Evolutionary conservation across 1,140 invertebrate genomes (phyloP).

Genomic region (Procambarus virginalis): DNA sequence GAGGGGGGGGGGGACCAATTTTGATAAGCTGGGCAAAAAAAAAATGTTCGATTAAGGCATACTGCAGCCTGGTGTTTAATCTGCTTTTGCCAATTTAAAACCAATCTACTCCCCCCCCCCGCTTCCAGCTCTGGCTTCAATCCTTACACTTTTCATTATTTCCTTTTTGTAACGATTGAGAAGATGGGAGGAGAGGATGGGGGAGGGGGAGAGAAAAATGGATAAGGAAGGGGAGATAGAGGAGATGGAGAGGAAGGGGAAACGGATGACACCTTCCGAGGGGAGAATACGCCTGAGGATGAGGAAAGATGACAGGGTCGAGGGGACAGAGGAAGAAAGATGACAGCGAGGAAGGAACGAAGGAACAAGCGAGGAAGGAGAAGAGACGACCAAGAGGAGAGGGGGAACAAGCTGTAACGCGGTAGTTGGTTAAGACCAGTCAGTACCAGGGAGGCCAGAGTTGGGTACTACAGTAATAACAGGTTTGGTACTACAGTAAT

Average conservation of each 20-base stretch:
- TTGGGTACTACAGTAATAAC: no score
- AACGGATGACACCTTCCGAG: neutral
- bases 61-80: constrained; percentile 4
- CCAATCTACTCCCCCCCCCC: neutral
- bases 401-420: neutral
- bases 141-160: neutral
- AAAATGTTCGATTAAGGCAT: constrained; percentile 13
- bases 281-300: no score
- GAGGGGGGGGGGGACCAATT: neutral
- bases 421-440: no score
- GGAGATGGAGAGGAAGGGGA: neutral
- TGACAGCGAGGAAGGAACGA: neutral
- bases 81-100: constrained; percentile 1
- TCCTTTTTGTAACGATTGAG: neutral
- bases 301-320: no score
- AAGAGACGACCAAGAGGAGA: neutral
- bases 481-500: no score
- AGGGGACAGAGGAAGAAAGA: neutral
- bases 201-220: neutral
- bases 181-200: neutral
- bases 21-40: neutral
- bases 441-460: no score
- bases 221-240: neutral
- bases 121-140: neutral
- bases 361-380: neutral